Evolutionary conservation across 1,140 invertebrate genomes (phyloP).

Genomic region (Whitmania pigra): DNA sequence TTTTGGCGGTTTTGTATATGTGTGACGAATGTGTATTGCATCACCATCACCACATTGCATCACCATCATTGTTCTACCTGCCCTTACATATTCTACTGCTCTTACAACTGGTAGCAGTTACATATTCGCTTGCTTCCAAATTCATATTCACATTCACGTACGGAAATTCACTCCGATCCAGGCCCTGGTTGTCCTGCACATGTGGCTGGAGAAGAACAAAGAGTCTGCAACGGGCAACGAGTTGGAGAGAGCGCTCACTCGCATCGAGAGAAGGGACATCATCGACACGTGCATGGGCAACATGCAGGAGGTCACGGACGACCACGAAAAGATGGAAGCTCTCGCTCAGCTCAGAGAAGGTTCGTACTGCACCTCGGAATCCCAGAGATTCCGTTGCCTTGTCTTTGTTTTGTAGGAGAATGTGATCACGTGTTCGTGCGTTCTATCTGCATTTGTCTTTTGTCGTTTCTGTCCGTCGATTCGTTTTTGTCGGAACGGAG

Average conservation of each 20-base stretch:
- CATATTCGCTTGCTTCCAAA: no score
- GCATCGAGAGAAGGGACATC: conserved; percentile 79
- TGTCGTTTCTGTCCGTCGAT: neutral
- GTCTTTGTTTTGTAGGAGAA: no score
- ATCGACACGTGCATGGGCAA: conserved; percentile 77
- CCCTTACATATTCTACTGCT: no score
- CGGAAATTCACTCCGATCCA: conserved; percentile 35
- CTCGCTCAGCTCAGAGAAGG: neutral
- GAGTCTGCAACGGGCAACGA: conserved; percentile 69
- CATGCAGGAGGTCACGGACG: conserved; percentile 63
- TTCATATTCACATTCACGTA: neutral
- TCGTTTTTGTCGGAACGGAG: neutral
- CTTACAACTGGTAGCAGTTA: neutral
- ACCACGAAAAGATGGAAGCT: conserved; percentile 50
- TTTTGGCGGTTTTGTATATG: no score
- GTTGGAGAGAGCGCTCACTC: conserved; percentile 71
- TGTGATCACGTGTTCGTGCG: no score
- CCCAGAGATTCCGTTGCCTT: no score
- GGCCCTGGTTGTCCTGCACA: conserved; percentile 77
- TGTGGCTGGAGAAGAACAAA: conserved; percentile 62
- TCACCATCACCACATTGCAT: no score
- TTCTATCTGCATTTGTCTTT: neutral
- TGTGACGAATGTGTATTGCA: no score
- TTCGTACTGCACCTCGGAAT: neutral
- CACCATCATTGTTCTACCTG: no score